These are phyloP conservation scores for Vireo griseus DNA, from an alignment of 2,797 vertebrate species.

Conservation along the genomic window DNA sequence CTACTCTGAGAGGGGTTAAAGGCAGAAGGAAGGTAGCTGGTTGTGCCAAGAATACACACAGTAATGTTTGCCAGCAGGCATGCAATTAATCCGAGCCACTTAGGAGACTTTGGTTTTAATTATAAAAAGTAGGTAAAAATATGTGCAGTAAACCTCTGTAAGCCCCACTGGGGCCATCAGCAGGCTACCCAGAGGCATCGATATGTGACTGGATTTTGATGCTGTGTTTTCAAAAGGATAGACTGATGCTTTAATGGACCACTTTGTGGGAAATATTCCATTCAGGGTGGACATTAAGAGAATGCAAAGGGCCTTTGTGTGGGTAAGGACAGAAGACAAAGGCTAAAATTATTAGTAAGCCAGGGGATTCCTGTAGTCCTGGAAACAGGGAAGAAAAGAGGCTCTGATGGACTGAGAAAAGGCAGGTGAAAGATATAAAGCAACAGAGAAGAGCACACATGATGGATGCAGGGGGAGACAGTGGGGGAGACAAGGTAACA, in stretches of 20 bases:
- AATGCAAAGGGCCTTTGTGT: background rate
- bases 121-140: slow-evolving; percentile 56
- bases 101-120: slow-evolving; percentile 48
- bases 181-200: background rate
- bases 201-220: background rate
- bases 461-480: background rate
- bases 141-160: slow-evolving; percentile 10
- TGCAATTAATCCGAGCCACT: slow-evolving; percentile 47
- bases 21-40: background rate
- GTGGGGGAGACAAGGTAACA: background rate
- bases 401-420: background rate
- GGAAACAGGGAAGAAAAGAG: background rate
- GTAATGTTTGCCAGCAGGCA: slow-evolving; percentile 15
- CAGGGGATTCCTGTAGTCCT: background rate
- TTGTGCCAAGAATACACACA: slow-evolving; percentile 12
- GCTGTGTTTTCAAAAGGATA: background rate
- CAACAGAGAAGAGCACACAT: background rate
- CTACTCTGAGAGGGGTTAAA: background rate
- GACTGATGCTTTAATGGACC: slow-evolving; percentile 3
- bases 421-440: background rate
- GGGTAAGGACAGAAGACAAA: background rate
- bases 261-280: slow-evolving; percentile 3
- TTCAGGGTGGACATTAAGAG: background rate
- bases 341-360: background rate
- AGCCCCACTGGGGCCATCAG: slow-evolving; percentile 16